Evolutionary conservation across 2,888 invertebrate genomes (phyloP).

Genomic region (Sphinx pinastri): DNA sequence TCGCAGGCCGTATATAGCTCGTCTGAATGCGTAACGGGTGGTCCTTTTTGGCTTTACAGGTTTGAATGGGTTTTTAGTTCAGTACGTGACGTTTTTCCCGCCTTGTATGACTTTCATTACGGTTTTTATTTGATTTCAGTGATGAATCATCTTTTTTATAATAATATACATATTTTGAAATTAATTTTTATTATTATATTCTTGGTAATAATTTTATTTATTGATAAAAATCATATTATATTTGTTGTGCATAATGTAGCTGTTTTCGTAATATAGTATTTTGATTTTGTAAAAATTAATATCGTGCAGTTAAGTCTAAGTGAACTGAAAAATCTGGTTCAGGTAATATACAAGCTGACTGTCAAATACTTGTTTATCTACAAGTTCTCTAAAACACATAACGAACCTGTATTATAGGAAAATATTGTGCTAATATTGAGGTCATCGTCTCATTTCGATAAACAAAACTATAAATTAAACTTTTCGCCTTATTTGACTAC

Average conservation of each 20-base stretch:
- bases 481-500: background rate
- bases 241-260: too few relatives aligned
- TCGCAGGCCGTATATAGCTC: background rate
- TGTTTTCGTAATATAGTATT: too few relatives aligned
- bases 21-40: constrained; percentile 18
- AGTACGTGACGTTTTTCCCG: background rate
- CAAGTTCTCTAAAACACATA: background rate
- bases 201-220: too few relatives aligned
- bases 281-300: too few relatives aligned
- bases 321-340: too few relatives aligned
- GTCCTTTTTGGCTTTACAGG: constrained; percentile 8
- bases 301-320: too few relatives aligned
- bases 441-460: background rate
- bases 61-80: background rate
- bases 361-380: background rate
- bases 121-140: background rate
- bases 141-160: too few relatives aligned
- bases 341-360: too few relatives aligned
- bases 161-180: too few relatives aligned
- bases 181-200: background rate
- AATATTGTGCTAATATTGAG: constrained; percentile 1
- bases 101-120: background rate
- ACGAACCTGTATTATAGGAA: background rate
- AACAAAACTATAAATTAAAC: background rate
- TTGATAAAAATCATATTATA: too few relatives aligned